These are phyloP conservation scores for Grammomys surdaster DNA, from an alignment of 2,113 vertebrate genomes.

Conservation along the genomic window DNA sequence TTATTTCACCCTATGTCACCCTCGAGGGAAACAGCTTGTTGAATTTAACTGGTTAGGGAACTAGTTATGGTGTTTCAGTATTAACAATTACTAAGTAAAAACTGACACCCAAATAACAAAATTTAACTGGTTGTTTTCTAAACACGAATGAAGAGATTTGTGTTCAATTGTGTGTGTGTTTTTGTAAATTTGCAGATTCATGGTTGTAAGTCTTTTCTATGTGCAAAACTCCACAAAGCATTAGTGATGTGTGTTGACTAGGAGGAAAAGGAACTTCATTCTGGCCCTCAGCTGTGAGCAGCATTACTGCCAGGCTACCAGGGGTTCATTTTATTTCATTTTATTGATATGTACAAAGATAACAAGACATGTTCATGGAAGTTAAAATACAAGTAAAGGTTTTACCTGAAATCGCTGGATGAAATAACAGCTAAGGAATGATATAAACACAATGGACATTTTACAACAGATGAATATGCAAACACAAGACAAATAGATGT, in stretches of 20 bases:
- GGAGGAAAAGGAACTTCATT: not conserved
- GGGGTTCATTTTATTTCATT: not conserved
- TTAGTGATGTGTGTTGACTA: not conserved
- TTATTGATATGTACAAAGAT: not conserved
- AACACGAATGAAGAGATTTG: not conserved
- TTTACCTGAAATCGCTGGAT: not conserved
- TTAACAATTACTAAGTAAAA: slow-evolving; percentile 36
- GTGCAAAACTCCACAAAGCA: not conserved
- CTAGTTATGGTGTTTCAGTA: not conserved
- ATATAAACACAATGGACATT: not conserved
- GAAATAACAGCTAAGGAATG: not conserved
- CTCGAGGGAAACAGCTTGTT: not conserved
- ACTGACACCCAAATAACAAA: not conserved
- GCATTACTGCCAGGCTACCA: not conserved
- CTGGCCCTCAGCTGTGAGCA: not conserved
- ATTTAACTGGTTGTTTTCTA: slow-evolving; percentile 12
- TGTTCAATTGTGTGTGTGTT: not conserved
- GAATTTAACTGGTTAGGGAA: not conserved
- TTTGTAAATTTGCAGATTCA: slow-evolving; percentile 32
- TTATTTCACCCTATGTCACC: not conserved
- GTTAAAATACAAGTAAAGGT: not conserved
- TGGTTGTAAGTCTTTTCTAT: not conserved
- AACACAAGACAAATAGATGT: not conserved
- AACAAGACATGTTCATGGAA: not conserved
- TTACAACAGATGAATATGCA: not conserved